Evolutionary conservation across 1,140 invertebrate species (phyloP).

Genomic region (Aradophagus sp.): DNA sequence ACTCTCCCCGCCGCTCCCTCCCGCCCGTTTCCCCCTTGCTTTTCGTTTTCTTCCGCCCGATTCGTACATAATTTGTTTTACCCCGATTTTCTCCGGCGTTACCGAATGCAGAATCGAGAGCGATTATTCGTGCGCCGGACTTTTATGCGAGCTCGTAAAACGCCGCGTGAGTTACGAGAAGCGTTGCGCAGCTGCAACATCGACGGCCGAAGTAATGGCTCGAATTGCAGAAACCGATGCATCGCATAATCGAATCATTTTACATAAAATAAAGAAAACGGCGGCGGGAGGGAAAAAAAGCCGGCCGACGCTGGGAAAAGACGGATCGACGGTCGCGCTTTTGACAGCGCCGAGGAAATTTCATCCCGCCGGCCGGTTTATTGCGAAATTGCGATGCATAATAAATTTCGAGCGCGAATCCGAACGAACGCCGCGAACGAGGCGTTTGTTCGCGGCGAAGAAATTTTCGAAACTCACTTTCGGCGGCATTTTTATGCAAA

Average conservation of each 20-base stretch:
- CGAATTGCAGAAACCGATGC: slow-evolving; percentile 36
- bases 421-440: no score
- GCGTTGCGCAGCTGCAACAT: slow-evolving; percentile 20
- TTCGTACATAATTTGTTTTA: slow-evolving; percentile 53
- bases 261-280: slow-evolving; percentile 31
- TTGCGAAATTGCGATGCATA: no score
- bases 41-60: slow-evolving; percentile 22
- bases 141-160: slow-evolving; percentile 54
- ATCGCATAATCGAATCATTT: slow-evolving; percentile 46
- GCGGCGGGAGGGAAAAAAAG: no score
- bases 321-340: no score
- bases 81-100: slow-evolving; percentile 32
- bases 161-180: slow-evolving; percentile 43
- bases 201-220: slow-evolving; percentile 34
- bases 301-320: no score
- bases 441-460: no score
- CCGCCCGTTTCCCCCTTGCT: background rate
- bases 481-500: no score
- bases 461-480: no score
- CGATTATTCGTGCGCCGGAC: slow-evolving; percentile 43
- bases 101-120: slow-evolving; percentile 43
- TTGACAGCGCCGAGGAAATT: background rate
- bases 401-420: no score
- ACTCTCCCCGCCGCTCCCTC: no score
- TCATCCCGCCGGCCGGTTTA: no score